Evolutionary conservation across 2,113 vertebrate species (phyloP).

Genomic region (Paradoxurus hermaphroditus): DNA sequence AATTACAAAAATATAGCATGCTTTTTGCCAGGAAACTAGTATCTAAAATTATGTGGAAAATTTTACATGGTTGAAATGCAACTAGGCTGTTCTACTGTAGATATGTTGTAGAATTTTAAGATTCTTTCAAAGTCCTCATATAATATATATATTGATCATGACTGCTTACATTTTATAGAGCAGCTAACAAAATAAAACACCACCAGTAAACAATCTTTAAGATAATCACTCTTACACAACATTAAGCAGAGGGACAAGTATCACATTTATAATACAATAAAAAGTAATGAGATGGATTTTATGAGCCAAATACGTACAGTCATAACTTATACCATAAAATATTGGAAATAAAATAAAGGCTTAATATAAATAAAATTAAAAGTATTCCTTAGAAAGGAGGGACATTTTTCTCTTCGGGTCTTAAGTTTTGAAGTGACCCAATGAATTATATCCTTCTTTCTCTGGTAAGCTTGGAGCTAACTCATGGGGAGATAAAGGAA

Average conservation of each 20-base stretch:
- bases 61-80: background rate
- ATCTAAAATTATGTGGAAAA: slow-evolving; percentile 37
- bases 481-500: background rate
- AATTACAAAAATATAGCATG: slow-evolving; percentile 34
- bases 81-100: background rate
- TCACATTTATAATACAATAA: background rate
- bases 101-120: background rate
- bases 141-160: background rate
- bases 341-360: background rate
- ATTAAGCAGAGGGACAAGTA: background rate
- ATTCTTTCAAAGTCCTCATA: background rate
- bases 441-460: background rate
- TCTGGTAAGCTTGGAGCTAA: background rate
- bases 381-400: background rate
- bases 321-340: background rate
- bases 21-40: background rate
- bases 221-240: background rate
- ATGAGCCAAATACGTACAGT: background rate
- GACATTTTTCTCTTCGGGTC: background rate
- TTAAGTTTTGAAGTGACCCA: background rate
- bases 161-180: slow-evolving; percentile 8
- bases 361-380: slow-evolving; percentile 4
- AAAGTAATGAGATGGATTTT: slow-evolving; percentile 1
- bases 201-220: background rate
- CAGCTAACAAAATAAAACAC: background rate